Conservation (phyloP, 2,113 vertebrate species). For the Octodon degus region DNA sequence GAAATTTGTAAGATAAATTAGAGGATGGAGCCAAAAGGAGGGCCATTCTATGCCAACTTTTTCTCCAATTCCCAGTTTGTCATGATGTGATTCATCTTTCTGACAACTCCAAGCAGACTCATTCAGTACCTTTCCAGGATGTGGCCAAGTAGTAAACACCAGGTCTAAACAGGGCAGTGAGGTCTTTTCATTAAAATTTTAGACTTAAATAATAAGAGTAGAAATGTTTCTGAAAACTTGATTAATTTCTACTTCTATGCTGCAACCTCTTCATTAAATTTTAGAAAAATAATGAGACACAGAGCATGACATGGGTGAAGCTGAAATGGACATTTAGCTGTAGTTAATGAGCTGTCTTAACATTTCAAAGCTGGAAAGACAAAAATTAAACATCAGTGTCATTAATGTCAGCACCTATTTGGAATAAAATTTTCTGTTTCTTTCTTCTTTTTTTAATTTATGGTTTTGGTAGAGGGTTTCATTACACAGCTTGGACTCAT, state of each 20-base stretch:
- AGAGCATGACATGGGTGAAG: neutral
- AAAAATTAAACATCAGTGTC: neutral
- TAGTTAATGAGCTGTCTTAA: neutral
- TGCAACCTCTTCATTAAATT: neutral
- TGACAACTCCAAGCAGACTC: neutral
- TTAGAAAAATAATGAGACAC: neutral
- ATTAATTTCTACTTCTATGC: neutral
- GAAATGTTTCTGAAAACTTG: neutral
- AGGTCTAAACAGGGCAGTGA: neutral
- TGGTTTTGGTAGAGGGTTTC: no score
- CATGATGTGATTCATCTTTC: rapidly evolving
- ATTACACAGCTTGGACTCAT: no score
- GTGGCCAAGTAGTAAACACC: neutral
- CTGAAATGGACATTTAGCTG: neutral
- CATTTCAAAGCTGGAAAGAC: neutral
- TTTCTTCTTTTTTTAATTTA: neutral
- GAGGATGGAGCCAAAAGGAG: neutral
- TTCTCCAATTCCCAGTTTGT: no score
- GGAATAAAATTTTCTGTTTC: neutral
- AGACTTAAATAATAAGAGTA: neutral
- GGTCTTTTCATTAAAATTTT: neutral
- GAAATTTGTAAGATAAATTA: neutral
- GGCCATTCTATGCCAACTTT: neutral
- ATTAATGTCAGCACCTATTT: neutral
- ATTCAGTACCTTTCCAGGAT: rapidly evolving